Base-by-base conservation (phyloP, 2,797 vertebrate species). In the Spizella passerina region DNA sequence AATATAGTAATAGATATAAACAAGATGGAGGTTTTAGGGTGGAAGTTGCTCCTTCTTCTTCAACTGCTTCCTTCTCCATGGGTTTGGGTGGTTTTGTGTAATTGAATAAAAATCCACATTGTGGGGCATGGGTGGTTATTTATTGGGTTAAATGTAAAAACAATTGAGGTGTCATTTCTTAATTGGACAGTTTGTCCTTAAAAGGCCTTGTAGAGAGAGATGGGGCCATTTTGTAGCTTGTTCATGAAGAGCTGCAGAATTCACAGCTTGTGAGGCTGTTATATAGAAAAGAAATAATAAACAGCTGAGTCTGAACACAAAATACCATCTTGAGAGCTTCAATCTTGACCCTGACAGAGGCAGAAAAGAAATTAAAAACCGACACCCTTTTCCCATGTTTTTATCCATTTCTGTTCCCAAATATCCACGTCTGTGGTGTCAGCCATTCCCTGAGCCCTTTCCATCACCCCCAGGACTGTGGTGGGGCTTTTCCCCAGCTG, bases 341-440 rank as follows among this genome's bases (percentile, higher is more conserved):
- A 32, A 2, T 55, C 21, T 21, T 2, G 3, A 34, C 9, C 21
- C 53, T 55, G 21, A 55, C 53, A 55, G 14, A 10, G n/a, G n/a
- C 9, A 55, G 53, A 23, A 32, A 55, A 10, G n/a, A 55, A 55
- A 14, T 23, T 23, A 55, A 32, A 32, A 55, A 10, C 53, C 4
- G 2, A 55, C 21, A 10, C 19, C 63, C 21, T 61, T 13, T 10
- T 22, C 3, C n/a, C n/a, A 1, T 0, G 5, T 22, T 32, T 61
- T 55, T 18, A 15, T 53, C 26, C 39, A 1, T 26, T 50, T 22
- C 8, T 34, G 13, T 43, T 49, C 64, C 78, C 43, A 20, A 19
- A 8, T 9, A 4, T 20, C 26, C 13, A 0, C 4, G 0, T n/a
- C 64, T 18, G 56, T 4, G 9, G 10, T 10, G 13, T 20, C 1